phyloP scores from a whole-genome alignment of 2,113 vertebrate genomes.

The Crocuta crocuta region DNA sequence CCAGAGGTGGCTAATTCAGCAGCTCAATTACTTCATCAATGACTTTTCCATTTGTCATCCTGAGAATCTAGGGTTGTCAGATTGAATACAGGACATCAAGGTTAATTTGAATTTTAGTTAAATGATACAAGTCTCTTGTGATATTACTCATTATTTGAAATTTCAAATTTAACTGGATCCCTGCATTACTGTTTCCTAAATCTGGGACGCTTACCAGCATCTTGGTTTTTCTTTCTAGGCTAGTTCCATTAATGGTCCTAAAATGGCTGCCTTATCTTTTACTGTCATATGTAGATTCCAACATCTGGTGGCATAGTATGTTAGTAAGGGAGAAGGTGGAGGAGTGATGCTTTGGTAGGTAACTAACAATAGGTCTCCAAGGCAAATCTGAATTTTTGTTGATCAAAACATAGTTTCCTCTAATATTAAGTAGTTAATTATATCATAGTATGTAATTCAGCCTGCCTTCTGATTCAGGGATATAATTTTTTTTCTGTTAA shows the following conservation, averaged over 20 bases:
- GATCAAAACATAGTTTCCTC: neutral
- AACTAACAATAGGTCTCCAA: neutral
- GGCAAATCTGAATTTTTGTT: constrained; percentile 55
- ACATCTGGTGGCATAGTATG: neutral
- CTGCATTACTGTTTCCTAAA: constrained; percentile 28
- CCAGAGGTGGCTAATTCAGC: neutral
- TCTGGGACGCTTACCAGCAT: neutral
- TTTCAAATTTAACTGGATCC: neutral
- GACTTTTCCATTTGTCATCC: neutral
- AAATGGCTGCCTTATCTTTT: neutral
- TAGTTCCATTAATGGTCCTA: neutral
- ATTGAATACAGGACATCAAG: neutral
- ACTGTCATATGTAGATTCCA: neutral
- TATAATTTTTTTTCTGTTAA: constrained; percentile 17
- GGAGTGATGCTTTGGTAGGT: neutral
- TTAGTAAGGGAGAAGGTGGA: constrained; percentile 36
- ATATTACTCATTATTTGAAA: constrained; percentile 2
- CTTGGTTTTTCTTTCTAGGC: neutral
- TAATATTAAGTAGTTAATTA: neutral
- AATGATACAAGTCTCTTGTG: neutral
- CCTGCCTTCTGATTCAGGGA: neutral
- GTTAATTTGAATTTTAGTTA: constrained; percentile 44
- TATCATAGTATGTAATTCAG: neutral
- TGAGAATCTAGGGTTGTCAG: neutral
- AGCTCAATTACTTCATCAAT: neutral